Conservation (phyloP, 2,113 vertebrate genomes). For the Oostethus manadensis region DNA sequence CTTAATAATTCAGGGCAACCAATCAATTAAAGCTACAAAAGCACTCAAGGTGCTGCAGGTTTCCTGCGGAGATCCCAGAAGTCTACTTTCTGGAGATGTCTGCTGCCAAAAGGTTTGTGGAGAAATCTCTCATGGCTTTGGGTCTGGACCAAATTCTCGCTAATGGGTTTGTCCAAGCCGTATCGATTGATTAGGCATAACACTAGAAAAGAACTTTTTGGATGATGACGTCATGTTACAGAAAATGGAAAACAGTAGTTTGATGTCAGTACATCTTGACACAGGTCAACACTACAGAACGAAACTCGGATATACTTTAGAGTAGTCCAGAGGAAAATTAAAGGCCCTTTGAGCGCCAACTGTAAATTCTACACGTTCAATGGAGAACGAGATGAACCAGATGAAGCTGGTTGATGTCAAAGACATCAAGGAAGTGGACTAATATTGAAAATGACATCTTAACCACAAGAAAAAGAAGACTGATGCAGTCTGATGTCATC, state of each 20-base stretch:
- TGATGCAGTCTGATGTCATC: too few species aligned
- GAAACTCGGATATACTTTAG: too few species aligned
- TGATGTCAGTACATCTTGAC: background rate
- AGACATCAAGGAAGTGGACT: too few species aligned
- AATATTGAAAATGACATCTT: too few species aligned
- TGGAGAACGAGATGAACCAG: too few species aligned
- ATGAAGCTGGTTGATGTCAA: too few species aligned
- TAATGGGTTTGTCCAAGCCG: constrained; percentile 37
- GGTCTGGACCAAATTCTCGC: constrained; percentile 42
- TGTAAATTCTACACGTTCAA: too few species aligned
- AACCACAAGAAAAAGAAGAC: too few species aligned
- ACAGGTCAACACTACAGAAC: too few species aligned
- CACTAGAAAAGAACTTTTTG: background rate
- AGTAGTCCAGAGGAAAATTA: too few species aligned
- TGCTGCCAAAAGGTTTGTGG: constrained; percentile 53
- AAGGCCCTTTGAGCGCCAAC: too few species aligned
- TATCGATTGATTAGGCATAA: constrained; percentile 21
- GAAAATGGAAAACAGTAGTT: background rate
- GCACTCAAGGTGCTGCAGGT: constrained; percentile 35
- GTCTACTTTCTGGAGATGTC: constrained; percentile 41
- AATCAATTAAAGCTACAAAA: constrained; percentile 34
- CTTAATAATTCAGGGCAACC: constrained; percentile 4
- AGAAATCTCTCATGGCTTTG: constrained; percentile 55
- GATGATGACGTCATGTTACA: background rate
- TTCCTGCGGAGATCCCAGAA: constrained; percentile 46